Evolutionary conservation across 2,113 vertebrate genomes (phyloP), one percentile per base, ranked within the genome.

Genomic region (Ornithorhynchus anatinus): DNA sequence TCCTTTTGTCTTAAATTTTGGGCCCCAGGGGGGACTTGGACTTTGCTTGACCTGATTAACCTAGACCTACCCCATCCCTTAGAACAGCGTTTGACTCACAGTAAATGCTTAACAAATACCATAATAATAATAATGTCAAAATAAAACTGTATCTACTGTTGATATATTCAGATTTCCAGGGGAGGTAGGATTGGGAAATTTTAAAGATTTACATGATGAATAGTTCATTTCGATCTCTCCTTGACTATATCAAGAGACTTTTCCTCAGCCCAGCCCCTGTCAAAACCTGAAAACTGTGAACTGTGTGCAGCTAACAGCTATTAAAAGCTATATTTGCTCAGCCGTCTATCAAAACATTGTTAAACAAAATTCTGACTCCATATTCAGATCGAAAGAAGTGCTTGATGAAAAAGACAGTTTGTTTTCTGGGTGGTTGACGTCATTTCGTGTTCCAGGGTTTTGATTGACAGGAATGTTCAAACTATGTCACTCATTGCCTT

Each of bases 211-310:
- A 20, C 8, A 48, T 47, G 25, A n/a, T 29, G 67, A 40, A 23
- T n/a, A 61, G 33, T 45, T 59, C 32, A 17, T 56, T 53, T 36
- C 13, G 17, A 2, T 59, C n/a, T n/a, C 25, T 11, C 19, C 42
- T 68, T 70, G 52, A 61, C 40, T 70, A 54, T 32, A 36, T n/a
- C n/a, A n/a, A n/a, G n/a, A 4, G 56, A 20, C 12, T 67, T 54
- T 47, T 10, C 5, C 10, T 71, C 43, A 61, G 23, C 9, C n/a
- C 4, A 8, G 7, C 64, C 56, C 39, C 7, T 4, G 6, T 6
- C 57, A 27, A 37, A 45, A 37, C 5, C 40, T 67, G 35, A 72
- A 75, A 82, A n/a, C 32, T 58, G 4, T 63, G 62, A 62, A 38
- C 25, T 59, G 43, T 36, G n/a, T 77, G 6, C 48, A 35, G 27